Percentiles rank a stretch among this genome's conserved stretches.
phyloP scores from a whole-genome alignment of 1,140 invertebrate genomes.

The Asbolus verrucosus region DNA sequence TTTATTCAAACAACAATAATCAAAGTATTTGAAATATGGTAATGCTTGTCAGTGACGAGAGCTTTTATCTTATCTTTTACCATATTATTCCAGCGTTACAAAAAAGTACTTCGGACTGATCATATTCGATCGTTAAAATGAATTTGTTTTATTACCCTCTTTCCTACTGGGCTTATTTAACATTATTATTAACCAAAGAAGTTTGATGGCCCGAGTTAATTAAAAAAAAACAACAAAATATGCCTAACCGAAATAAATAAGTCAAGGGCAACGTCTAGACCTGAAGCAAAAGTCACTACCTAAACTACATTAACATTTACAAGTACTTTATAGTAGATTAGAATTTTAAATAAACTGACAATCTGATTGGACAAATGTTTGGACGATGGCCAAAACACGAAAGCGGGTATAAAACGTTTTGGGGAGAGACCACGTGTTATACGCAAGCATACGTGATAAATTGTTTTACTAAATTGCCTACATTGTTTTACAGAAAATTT shows the following conservation, averaged over 20 bases:
- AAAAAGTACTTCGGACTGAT: too few relatives aligned
- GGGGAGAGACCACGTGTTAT: constrained; percentile 48
- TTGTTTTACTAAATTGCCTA: constrained; percentile 51
- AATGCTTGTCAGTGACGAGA: too few relatives aligned
- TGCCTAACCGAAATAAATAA: constrained; percentile 14
- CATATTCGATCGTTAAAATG: too few relatives aligned
- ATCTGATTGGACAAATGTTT: constrained; percentile 46
- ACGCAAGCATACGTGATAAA: constrained; percentile 41
- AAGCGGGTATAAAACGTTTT: constrained; percentile 58
- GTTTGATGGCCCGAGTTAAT: background rate
- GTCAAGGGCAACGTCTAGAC: constrained; percentile 11
- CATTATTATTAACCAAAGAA: too few relatives aligned
- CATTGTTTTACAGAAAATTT: constrained; percentile 52
- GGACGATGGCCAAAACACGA: constrained; percentile 51
- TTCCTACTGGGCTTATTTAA: too few relatives aligned
- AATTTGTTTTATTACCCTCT: too few relatives aligned
- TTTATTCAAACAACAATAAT: too few relatives aligned
- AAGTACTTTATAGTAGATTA: constrained; percentile 57
- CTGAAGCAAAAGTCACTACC: background rate
- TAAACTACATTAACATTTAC: constrained; percentile 42
- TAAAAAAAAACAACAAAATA: constrained; percentile 5
- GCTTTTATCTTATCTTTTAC: too few relatives aligned
- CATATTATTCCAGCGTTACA: too few relatives aligned
- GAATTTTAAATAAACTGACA: constrained; percentile 52
- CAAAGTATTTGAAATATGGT: too few relatives aligned